Percentiles rank a stretch among this genome's conserved stretches.
These are phyloP conservation scores for Pseudopipra pipra DNA, from an alignment of 2,113 vertebrate genomes.

Conservation along the genomic window DNA sequence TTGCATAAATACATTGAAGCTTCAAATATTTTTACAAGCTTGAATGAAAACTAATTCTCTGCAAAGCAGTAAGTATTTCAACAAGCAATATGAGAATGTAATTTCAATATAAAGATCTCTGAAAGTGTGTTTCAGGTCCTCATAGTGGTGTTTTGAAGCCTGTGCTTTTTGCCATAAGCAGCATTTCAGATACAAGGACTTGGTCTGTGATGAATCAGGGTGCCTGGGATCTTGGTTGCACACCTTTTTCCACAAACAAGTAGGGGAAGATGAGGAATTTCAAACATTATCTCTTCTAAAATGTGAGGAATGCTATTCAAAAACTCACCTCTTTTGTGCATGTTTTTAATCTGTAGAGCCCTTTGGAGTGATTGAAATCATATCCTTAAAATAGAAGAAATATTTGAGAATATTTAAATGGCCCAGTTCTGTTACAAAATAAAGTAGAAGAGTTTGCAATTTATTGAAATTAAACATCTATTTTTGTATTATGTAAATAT, in stretches of 20 bases:
- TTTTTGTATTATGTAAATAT: slow-evolving; percentile 30
- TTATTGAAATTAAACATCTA: not conserved
- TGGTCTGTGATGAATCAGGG: not conserved
- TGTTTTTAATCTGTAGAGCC: not conserved
- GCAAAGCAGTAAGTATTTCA: not conserved
- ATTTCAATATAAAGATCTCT: not conserved
- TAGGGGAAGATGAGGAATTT: not conserved
- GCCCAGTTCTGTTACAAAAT: not conserved
- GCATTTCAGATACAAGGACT: not conserved
- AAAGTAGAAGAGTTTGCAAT: not conserved
- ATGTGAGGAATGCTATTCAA: not conserved
- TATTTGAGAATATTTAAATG: not conserved
- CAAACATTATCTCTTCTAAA: not conserved
- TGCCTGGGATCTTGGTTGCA: not conserved
- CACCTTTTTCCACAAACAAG: not conserved
- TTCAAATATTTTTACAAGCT: not conserved
- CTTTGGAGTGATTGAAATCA: not conserved
- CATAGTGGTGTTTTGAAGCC: not conserved
- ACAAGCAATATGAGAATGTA: not conserved
- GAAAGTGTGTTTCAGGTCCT: not conserved
- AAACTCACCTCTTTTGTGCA: not conserved
- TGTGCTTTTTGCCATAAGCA: not conserved
- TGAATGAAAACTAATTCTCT: not conserved
- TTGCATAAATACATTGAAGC: not conserved
- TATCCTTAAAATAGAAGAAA: not conserved